These are phyloP conservation scores for Mechanitis messenoides DNA, from an alignment of 2,888 invertebrate species.

Conservation along the genomic window DNA sequence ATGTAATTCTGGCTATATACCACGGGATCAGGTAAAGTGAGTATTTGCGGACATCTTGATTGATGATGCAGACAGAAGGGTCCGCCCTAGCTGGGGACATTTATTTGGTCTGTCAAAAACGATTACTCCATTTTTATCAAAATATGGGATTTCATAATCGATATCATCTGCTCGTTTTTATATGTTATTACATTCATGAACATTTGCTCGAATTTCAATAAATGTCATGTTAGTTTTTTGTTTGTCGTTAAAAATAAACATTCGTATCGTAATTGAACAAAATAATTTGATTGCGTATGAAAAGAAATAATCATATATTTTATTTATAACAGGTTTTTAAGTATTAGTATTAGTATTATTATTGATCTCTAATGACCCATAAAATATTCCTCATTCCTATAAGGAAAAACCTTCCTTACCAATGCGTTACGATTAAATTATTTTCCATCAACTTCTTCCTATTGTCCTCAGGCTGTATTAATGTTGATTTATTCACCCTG, in stretches of 20 bases:
- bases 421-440: slow-evolving; percentile 19
- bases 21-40: slow-evolving; percentile 33
- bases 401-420: slow-evolving; percentile 4
- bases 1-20: neutral
- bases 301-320: no score
- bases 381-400: no score
- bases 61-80: slow-evolving; percentile 34
- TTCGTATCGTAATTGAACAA: slow-evolving; percentile 2
- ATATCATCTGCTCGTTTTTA: neutral
- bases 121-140: slow-evolving; percentile 1
- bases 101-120: slow-evolving; percentile 5
- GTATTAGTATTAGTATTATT: no score
- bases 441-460: slow-evolving; percentile 24
- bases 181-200: slow-evolving; percentile 1
- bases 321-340: no score
- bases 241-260: neutral
- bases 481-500: slow-evolving; percentile 47
- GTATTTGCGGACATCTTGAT: slow-evolving; percentile 47
- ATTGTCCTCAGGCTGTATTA: slow-evolving; percentile 32
- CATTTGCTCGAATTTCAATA: neutral
- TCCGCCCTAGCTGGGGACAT: slow-evolving; percentile 5
- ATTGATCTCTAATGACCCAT: no score
- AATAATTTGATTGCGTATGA: no score
- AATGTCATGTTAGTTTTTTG: slow-evolving; percentile 12
- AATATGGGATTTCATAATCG: neutral